Conservation (phyloP, 2,888 invertebrate species). For the Diarsia rubi region DNA sequence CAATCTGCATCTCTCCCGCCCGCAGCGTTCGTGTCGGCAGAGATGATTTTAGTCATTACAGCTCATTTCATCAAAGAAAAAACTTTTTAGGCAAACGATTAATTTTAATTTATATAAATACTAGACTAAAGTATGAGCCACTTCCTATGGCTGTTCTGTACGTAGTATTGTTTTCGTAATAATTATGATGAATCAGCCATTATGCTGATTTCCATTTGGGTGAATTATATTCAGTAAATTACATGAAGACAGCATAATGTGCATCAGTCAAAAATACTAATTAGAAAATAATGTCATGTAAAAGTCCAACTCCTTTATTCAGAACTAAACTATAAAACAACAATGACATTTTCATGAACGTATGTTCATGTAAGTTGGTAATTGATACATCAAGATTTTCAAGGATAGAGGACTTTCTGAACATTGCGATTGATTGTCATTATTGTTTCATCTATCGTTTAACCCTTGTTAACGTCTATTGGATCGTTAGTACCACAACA, state of each 20-base stretch:
- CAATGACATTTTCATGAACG: neutral
- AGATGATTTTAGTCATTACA: constrained; percentile 56
- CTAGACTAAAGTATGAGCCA: constrained; percentile 3
- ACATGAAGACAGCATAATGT: neutral
- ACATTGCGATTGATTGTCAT: constrained; percentile 52
- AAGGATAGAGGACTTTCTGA: constrained; percentile 62
- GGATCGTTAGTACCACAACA: constrained; percentile 32
- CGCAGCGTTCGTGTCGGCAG: constrained; percentile 30
- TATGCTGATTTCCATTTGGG: neutral
- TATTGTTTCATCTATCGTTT: constrained; percentile 63
- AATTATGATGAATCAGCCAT: constrained; percentile 22
- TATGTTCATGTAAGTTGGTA: constrained; percentile 31
- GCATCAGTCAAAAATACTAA: neutral
- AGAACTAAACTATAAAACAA: constrained; percentile 2
- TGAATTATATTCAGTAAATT: neutral
- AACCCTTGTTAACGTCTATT: constrained; percentile 65
- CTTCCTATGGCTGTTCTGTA: constrained; percentile 9
- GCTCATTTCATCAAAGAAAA: constrained; percentile 34
- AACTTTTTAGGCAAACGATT: constrained; percentile 4
- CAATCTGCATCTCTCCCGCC: constrained; percentile 36
- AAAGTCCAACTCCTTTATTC: neutral
- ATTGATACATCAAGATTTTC: constrained; percentile 59
- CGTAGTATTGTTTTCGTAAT: constrained; percentile 5
- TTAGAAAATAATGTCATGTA: neutral
- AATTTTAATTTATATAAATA: constrained; percentile 6